Conservation (phyloP, 2,113 vertebrate species). For the Capricornis sumatraensis region DNA sequence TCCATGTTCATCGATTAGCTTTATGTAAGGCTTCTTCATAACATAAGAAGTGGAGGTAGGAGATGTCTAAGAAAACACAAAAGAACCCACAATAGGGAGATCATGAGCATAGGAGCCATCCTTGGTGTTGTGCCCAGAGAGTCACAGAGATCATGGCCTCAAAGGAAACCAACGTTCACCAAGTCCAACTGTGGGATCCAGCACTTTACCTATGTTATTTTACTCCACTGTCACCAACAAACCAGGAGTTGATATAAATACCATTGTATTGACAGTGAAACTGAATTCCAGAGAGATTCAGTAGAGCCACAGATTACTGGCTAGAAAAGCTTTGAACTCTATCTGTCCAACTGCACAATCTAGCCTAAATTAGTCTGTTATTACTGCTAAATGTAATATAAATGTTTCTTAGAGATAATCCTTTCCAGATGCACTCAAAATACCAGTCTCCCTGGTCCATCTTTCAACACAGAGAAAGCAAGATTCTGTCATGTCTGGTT, state of each 20-base stretch:
- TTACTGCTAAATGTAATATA: conserved; percentile 48
- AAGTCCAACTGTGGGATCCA: not conserved
- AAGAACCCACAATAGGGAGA: not conserved
- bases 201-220: not conserved
- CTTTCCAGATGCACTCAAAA: conserved; percentile 36
- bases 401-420: conserved; percentile 45
- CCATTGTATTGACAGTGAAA: conserved; percentile 36
- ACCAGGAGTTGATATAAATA: not conserved
- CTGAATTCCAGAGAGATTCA: conserved; percentile 47
- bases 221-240: not conserved
- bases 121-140: not conserved
- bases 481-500: not conserved
- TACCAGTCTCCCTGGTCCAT: not conserved
- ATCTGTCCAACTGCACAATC: conserved; percentile 31
- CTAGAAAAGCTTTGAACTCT: conserved; percentile 47
- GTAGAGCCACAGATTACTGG: conserved; percentile 18
- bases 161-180: not conserved
- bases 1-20: not conserved
- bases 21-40: not conserved
- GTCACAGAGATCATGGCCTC: not conserved
- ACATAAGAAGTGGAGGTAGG: not conserved
- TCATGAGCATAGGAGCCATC: not conserved
- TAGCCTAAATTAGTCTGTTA: conserved; percentile 35
- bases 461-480: not conserved
- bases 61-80: not conserved